Base-by-base conservation (phyloP, 2,113 vertebrate genomes). In the Nyctibius bracteatus region DNA sequence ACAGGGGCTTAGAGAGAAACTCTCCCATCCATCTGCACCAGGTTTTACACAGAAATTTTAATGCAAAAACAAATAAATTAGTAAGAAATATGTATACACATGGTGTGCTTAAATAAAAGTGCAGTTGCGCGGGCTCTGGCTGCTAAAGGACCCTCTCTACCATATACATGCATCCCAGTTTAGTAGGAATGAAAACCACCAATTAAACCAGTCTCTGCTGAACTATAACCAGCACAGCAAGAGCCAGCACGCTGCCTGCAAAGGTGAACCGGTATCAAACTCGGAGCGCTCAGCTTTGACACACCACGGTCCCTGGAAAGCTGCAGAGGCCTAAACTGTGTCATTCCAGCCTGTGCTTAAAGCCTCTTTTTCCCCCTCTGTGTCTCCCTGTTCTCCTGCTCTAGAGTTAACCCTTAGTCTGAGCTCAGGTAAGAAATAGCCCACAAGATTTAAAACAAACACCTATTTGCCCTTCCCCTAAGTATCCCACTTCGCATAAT, bases 1-100 rank as follows among this genome's bases (percentile, higher is more conserved):
- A 2, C 25, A 27, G 19, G 21, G 24, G 2, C 18, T 81, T 43
- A 44, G 27, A 70, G 61, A 18, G 11, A 43, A 14, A 4, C 12
- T 30, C 33, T 74, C 59, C 31, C 43, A 49, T 17, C 52, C 70
- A 14, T 35, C 77, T 10, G 9, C 24, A 37, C 19, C 52, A n/a
- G 25, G 31, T 16, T 83, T 70, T 28, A 78, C 59, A 43, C 8
- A 12, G 41, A 46, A 20, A 3, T 4, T 33, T 35, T 21, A 10
- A 57, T 1, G 2, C 2, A 30, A 59, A 35, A 51, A 49, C 28
- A 37, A 33, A 39, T 3, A 35, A 70, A 5, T 5, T 25, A 7
- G 8, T 6, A 23, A 17, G 9, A 70, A 52, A 30, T 23, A 5
- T 0, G 0, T 9, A 7, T 4, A 0, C 8, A 9, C 6, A 63